Evolutionary conservation across 2,888 invertebrate genomes (phyloP).

Genomic region (Leptinotarsa haldemani): DNA sequence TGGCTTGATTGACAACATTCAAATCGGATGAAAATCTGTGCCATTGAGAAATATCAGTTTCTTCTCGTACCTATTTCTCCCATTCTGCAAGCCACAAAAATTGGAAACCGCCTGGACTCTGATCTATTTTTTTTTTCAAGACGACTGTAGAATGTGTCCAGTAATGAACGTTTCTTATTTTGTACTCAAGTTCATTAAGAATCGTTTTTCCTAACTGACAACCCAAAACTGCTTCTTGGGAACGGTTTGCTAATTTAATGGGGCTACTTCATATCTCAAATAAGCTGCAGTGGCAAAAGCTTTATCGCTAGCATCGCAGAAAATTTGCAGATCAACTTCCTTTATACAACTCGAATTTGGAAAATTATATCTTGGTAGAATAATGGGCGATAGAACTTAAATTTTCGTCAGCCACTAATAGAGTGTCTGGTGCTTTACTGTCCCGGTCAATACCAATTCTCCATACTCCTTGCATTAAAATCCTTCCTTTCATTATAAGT

Average conservation of each 20-base stretch:
- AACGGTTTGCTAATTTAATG: conserved; percentile 4
- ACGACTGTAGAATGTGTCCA: background rate
- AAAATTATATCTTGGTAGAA: background rate
- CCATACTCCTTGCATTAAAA: too few relatives aligned
- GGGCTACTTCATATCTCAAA: conserved; percentile 12
- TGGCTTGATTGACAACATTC: conserved; percentile 2
- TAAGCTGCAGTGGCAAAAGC: background rate
- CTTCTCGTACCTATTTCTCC: background rate
- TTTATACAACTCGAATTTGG: background rate
- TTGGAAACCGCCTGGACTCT: background rate
- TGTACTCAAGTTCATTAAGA: background rate
- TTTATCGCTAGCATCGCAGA: background rate
- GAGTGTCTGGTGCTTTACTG: too few relatives aligned
- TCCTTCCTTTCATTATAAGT: too few relatives aligned
- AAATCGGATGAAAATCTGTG: background rate
- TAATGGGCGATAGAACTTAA: background rate
- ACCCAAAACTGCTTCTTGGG: too few relatives aligned
- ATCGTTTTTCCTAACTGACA: background rate
- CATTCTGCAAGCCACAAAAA: background rate
- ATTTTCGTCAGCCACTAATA: background rate
- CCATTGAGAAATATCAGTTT: conserved; percentile 3
- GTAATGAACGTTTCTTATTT: background rate
- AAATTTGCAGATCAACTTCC: background rate
- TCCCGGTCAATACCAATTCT: too few relatives aligned
- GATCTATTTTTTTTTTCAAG: background rate